phyloP scores from a whole-genome alignment of 1,140 invertebrate genomes.

The Pseudobourletiella spinata region DNA sequence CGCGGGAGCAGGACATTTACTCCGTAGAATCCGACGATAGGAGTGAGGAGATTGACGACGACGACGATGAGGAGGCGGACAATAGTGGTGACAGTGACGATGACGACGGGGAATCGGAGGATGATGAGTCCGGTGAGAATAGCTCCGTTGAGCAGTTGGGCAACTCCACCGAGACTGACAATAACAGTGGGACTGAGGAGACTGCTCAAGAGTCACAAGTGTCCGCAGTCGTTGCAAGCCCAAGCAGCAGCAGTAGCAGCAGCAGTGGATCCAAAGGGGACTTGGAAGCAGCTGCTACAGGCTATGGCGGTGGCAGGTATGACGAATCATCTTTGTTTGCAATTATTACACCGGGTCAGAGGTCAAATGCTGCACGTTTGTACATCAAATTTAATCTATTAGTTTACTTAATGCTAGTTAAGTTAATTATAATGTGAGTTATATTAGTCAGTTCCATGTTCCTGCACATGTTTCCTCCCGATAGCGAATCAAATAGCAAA shows the following conservation, averaged over 20 bases:
- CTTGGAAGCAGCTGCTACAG: conserved; percentile 18
- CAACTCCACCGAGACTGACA: neutral
- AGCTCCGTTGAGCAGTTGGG: neutral
- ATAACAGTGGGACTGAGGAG: neutral
- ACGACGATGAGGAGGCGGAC: neutral
- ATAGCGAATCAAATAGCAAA: too few species aligned
- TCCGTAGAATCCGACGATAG: neutral
- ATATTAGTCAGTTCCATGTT: too few species aligned
- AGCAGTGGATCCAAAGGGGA: neutral
- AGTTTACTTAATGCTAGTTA: too few species aligned
- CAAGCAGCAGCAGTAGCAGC: neutral
- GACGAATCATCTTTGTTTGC: neutral
- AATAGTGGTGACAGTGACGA: neutral
- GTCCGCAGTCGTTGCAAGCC: neutral
- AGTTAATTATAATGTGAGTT: too few species aligned
- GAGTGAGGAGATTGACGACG: neutral
- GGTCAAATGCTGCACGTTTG: too few species aligned
- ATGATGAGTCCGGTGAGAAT: neutral
- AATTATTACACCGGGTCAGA: too few species aligned
- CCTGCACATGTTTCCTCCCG: too few species aligned
- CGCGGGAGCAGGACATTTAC: neutral
- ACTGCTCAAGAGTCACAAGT: neutral
- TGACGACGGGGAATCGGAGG: neutral
- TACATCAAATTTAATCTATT: too few species aligned
- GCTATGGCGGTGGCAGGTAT: neutral